Base-by-base conservation (phyloP, 2,888 invertebrate species). In the Didymodactylos carnosus region DNA sequence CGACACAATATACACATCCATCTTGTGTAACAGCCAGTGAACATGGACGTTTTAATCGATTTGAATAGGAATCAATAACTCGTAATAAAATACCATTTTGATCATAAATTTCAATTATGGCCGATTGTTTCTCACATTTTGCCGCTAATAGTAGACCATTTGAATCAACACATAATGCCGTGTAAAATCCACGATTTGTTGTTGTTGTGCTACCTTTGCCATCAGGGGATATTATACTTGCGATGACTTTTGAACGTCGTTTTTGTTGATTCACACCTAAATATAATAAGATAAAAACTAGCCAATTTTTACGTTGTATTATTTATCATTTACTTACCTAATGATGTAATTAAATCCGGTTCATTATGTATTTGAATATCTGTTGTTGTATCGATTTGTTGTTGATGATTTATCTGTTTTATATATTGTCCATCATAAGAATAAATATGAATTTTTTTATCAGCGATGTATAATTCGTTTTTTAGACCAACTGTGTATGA, bases 1-100 rank as follows among this genome's bases (percentile, higher is more conserved):
- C 74, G 25, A 74, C 74, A 71, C 74, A 74, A 40, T 71, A 23
- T n/a, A 74, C 71, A 29, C 69, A 40, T 16, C 74, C 74, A n/a
- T 41, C 41, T 19, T n/a, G 62, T 51, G 51, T 74, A 13, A 53
- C 29, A 27, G 71, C 41, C 10, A 74, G 53, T 16, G 74, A 74
- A 19, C 71, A 71, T 23, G 71, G 53, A 39, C 74, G 39, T 74
- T 71, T 71, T 13, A 74, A 41, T 19, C 39, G 35, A n/a, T 74
- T 49, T 51, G 40, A 41, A 39, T 69, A 13, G 11, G 25, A 53
- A 39, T 74, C 74, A 71, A 74, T 71, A 13, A 69, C 46, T 41
- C 71, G 71, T 39, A 71, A 35, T 41, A 43, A 69, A 29, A 23
- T 16, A 40, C 53, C 53, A 23, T 71, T 71, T 23, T 62, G 41